These are phyloP conservation scores for Decapterus maruadsi DNA, from an alignment of 2,797 vertebrate species.

Conservation along the genomic window DNA sequence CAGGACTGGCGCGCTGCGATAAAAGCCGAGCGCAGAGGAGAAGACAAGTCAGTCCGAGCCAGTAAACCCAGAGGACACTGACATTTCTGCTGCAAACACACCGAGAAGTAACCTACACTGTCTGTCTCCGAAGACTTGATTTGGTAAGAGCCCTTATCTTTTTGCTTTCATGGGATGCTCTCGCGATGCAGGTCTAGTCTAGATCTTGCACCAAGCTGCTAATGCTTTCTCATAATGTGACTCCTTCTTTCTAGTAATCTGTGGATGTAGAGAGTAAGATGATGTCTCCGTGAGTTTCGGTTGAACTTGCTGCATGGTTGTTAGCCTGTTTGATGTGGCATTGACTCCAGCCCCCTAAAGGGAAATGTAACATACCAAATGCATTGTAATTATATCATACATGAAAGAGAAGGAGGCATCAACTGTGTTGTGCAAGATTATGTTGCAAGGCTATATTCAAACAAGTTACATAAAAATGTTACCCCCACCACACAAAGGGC, in stretches of 20 bases:
- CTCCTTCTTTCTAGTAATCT: not conserved
- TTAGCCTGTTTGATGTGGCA: not conserved
- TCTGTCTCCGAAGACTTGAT: not conserved
- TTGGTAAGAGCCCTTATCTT: conserved; percentile 52
- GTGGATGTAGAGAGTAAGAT: not conserved
- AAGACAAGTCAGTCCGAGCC: conserved; percentile 9
- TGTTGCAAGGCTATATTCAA: not conserved
- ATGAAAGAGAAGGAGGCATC: not conserved
- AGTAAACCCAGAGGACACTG: not conserved
- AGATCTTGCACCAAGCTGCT: not conserved
- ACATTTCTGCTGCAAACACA: not conserved
- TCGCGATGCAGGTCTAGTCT: not conserved
- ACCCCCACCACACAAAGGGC: not conserved
- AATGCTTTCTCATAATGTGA: not conserved
- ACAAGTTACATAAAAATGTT: not conserved
- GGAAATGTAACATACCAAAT: too few species aligned
- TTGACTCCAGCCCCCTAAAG: not conserved
- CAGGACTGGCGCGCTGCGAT: conserved; percentile 29
- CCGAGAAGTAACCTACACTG: not conserved
- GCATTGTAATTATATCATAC: too few species aligned
- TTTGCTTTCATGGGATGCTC: not conserved
- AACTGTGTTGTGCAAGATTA: not conserved
- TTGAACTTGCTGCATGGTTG: not conserved
- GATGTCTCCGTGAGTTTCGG: too few species aligned
- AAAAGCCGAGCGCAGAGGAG: conserved; percentile 35